These are phyloP conservation scores for Rhodeus uyekii DNA, from an alignment of 2,797 vertebrate genomes.

Conservation along the genomic window DNA sequence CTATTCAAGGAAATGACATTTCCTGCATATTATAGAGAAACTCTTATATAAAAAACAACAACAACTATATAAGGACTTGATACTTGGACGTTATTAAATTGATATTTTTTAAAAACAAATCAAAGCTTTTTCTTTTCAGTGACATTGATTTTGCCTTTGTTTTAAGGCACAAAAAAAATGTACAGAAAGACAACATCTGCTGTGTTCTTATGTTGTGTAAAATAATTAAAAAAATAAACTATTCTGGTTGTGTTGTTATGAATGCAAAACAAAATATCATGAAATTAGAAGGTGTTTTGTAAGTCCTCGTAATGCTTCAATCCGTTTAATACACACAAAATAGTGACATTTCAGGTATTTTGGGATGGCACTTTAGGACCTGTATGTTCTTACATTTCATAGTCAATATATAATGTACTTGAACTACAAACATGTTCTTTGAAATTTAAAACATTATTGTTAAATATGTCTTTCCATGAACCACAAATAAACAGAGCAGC, in stretches of 20 bases:
- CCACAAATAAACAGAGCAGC: neutral
- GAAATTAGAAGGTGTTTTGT: neutral
- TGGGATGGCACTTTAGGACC: neutral
- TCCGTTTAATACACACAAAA: neutral
- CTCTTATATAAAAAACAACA: conserved; percentile 45
- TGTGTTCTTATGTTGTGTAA: conserved; percentile 93
- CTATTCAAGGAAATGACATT: conserved; percentile 78
- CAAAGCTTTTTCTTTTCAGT: conserved; percentile 78
- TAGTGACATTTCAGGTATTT: neutral
- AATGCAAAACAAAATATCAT: neutral
- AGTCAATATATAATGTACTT: neutral
- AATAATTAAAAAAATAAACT: conserved; percentile 82
- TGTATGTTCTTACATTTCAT: neutral
- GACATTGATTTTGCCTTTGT: conserved; percentile 82
- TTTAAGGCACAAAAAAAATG: conserved; percentile 80
- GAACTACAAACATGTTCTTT: neutral
- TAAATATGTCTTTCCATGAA: neutral
- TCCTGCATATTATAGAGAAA: conserved; percentile 71
- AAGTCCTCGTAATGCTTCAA: neutral
- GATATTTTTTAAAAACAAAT: conserved; percentile 88
- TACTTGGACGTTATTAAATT: conserved; percentile 83
- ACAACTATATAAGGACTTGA: conserved; percentile 65
- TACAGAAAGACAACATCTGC: conserved; percentile 88
- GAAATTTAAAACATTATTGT: neutral
- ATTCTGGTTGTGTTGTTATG: conserved; percentile 60